Evolutionary conservation across 2,888 invertebrate genomes (phyloP).

Genomic region (Mythimna loreyi): DNA sequence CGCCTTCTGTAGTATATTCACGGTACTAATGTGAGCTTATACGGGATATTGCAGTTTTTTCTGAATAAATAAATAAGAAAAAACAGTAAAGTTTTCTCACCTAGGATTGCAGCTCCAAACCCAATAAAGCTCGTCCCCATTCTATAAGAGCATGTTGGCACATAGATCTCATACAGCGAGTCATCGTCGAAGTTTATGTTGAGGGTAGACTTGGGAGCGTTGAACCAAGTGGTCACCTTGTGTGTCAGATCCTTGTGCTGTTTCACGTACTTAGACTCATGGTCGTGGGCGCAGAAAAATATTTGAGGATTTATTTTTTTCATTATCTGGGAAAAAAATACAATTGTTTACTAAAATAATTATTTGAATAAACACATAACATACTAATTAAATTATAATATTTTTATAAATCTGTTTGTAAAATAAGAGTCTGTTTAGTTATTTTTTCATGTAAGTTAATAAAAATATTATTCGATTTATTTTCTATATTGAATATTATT

Average conservation of each 20-base stretch:
- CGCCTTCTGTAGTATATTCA: no score
- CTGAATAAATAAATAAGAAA: neutral
- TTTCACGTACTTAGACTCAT: constrained; percentile 92
- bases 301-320: constrained; percentile 89
- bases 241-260: constrained; percentile 74
- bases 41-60: no score
- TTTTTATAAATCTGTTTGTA: no score
- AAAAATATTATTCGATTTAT: no score
- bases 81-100: constrained; percentile 83
- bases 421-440: no score
- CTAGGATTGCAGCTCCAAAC: constrained; percentile 95
- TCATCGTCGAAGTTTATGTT: constrained; percentile 70
- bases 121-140: constrained; percentile 98
- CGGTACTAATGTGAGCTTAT: no score
- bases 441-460: no score
- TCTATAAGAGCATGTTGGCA: constrained; percentile 98
- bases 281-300: constrained; percentile 93
- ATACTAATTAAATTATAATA: no score
- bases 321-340: constrained; percentile 89
- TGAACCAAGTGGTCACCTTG: constrained; percentile 68
- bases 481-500: no score
- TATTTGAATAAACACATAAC: no score
- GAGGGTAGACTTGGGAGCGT: constrained; percentile 69
- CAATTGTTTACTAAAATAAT: neutral
- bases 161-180: constrained; percentile 94